Evolutionary conservation across 2,888 invertebrate species (phyloP), one percentile per base, ranked within the genome.

Genomic region (Autographa gamma): DNA sequence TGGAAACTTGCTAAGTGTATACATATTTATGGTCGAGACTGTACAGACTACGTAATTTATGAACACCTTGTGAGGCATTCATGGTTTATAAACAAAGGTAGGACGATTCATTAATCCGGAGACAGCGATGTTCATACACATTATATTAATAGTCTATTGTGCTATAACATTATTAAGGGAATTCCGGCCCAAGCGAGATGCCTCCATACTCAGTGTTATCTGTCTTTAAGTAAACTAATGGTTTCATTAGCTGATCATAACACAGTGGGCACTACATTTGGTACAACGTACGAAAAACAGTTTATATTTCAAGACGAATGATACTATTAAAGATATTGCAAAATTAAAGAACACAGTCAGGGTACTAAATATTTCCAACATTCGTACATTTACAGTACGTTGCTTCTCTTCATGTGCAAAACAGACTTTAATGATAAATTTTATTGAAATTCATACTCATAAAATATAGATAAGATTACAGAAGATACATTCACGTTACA

Each of bases 51-150:
- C 62, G 71, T 81, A 85, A 82, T 81, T 82, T 82, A 81, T 80
- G 79, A 76, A 78, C 79, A 80, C 66, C 75, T 75, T 82, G 72
- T 66, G 67, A 69, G 76, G 76, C 76, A 83, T 85, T 82, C 81
- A 80, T 72, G 77, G 79, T 77, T 81, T 76, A 84, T 84, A 81
- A 83, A 86, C 85, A 84, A 80, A 79, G 82, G 79, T 77, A 69
- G 61, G 63, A 63, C 75, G 72, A 77, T 76, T 83, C 80, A 86
- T 86, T 86, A 84, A 84, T 86, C 79, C 81, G 74, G 77, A 43
- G 82, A 83, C 82, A 73, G 73, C 71, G 60, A 74, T 72, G 76
- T 75, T 79, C 73, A 71, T 79, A 77, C 82, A 76, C 71, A 74
- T 74, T 77, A 77, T 79, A 83, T 75, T 79, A 81, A 81, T 76